Evolutionary conservation across 2,797 vertebrate genomes (phyloP), one percentile per base, ranked within the genome.

Genomic region (Sciaenops ocellatus): DNA sequence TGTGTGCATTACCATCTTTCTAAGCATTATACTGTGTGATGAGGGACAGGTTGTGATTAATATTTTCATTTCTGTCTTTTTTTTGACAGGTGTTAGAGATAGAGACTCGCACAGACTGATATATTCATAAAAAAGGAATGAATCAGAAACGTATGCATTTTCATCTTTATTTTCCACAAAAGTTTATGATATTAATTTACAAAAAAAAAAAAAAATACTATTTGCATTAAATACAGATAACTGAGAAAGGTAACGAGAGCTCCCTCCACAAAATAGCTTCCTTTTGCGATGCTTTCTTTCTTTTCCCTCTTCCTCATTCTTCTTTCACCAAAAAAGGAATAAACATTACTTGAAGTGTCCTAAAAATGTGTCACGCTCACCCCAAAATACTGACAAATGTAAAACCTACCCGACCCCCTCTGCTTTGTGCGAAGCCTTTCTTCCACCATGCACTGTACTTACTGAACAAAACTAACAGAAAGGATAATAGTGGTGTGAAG

Each of bases 211-310:
- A 8, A 38, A 89, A 86, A 85, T 75, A 87, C 84, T 94, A 94
- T 95, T 93, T 95, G 91, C 93, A 94, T 94, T 95, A 95, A 95
- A 96, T 96, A 96, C 94, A 95, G 48, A 85, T 72, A 89, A 93
- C 86, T 77, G 85, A 92, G 90, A 92, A 87, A 93, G 89, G 90
- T 68, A 71, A 87, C 52, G 80, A 90, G 91, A 91, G 89, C 52
- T 56, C 52, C 71, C 54, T 69, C 55, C 66, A 81, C 54, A 75
- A 55, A 61, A 69, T 75, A 74, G 63, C 62, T 73, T 87, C 62
- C 73, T 83, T 87, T 73, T 64, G 65, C 28, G 67, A 71, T 76
- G 41, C 54, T 3, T 52, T 64, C n/a, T 46, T 63, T 54, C 48
- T 47, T 71, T 73, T 46, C 44, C 62, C 22, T 41, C 66, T 81